Percentiles rank a stretch among this genome's conserved stretches.
These are phyloP conservation scores for Chloroceryle inda DNA, from an alignment of 2,797 vertebrate species.

Conservation along the genomic window DNA sequence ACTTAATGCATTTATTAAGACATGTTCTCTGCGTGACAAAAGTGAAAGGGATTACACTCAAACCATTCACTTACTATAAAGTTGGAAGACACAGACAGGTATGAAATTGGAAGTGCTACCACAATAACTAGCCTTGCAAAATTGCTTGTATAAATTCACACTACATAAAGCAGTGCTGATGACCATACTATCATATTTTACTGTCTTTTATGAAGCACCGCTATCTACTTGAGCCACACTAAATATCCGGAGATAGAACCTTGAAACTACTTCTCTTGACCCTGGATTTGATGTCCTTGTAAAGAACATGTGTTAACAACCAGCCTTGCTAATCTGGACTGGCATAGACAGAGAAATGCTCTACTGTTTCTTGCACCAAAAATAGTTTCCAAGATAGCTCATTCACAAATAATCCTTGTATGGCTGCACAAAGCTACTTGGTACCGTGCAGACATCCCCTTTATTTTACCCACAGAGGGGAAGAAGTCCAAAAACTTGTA, in stretches of 20 bases:
- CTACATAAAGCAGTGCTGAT: not conserved
- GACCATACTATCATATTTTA: not conserved
- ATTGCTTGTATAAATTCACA: not conserved
- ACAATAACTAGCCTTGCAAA: not conserved
- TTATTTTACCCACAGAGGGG: fast-evolving
- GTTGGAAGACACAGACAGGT: not conserved
- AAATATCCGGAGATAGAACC: not conserved
- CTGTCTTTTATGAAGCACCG: fast-evolving
- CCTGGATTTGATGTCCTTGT: not conserved
- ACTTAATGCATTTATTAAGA: not conserved
- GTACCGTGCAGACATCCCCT: not conserved
- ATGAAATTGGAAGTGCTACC: not conserved
- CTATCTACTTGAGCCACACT: not conserved
- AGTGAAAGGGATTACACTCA: not conserved
- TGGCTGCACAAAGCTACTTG: not conserved
- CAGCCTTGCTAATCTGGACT: not conserved
- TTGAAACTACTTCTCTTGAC: not conserved
- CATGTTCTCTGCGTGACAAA: not conserved
- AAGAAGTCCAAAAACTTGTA: not conserved
- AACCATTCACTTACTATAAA: not conserved
- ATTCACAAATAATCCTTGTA: not conserved
- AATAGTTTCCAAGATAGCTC: not conserved
- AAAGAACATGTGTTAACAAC: not conserved
- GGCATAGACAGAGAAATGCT: not conserved
- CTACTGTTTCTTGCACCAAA: not conserved